These are phyloP conservation scores for Noctua pronuba DNA, from an alignment of 2,888 invertebrate species.

Conservation along the genomic window DNA sequence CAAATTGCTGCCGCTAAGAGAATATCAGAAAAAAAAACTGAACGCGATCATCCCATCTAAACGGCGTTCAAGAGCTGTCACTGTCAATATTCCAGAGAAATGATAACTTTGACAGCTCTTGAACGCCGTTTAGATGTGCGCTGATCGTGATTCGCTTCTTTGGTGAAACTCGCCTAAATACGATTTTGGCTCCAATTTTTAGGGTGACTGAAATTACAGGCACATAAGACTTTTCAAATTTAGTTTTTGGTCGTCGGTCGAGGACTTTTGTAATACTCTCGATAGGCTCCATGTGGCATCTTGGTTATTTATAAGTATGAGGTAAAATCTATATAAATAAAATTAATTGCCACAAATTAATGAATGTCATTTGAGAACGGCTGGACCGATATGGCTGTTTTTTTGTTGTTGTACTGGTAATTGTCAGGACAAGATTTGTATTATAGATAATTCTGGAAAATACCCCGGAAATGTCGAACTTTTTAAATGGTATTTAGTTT, in stretches of 20 bases:
- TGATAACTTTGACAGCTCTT: not conserved
- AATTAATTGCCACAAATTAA: not conserved
- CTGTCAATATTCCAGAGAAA: not conserved
- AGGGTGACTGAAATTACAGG: not conserved
- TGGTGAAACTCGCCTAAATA: not conserved
- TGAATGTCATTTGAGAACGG: not conserved
- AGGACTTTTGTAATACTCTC: not conserved
- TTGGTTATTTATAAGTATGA: not conserved
- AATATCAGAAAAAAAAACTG: not conserved
- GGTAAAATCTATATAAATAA: not conserved
- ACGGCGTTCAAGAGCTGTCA: not conserved
- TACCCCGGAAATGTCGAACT: not conserved
- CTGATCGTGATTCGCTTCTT: not conserved
- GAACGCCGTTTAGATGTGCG: not conserved
- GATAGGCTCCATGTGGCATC: not conserved
- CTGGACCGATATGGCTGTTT: not conserved
- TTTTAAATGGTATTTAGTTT: not conserved
- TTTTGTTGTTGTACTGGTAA: not conserved
- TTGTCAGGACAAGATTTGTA: not conserved
- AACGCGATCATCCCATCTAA: not conserved
- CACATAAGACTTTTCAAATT: not conserved
- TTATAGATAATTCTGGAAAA: not conserved
- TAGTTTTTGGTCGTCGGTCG: not conserved
- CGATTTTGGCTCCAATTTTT: not conserved
- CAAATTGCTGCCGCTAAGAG: not conserved